Percentiles rank a stretch among this genome's conserved stretches.
These are phyloP conservation scores for Bambusicola thoracicus DNA, from an alignment of 2,113 vertebrate genomes.

Conservation along the genomic window DNA sequence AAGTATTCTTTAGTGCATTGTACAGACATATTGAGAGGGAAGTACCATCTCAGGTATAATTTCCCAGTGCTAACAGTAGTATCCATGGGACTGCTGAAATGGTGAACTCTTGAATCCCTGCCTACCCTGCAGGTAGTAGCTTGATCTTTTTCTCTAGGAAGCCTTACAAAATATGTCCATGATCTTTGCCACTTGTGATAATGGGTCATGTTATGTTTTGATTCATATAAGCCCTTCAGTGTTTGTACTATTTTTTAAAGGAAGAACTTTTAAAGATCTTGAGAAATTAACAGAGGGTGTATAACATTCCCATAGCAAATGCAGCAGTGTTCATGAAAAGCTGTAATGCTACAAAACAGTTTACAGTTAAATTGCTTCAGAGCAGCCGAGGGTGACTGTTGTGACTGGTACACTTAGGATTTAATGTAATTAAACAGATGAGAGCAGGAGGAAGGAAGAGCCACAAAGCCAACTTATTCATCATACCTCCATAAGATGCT, in stretches of 20 bases:
- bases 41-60: not conserved
- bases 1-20: not conserved
- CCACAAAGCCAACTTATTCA: not conserved
- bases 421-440: not conserved
- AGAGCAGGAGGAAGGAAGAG: not conserved
- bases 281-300: not conserved
- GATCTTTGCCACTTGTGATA: not conserved
- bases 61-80: not conserved
- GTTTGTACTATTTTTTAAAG: not conserved
- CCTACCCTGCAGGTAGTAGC: not conserved
- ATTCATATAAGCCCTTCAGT: not conserved
- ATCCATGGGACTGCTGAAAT: not conserved
- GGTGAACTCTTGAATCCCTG: not conserved
- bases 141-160: not conserved
- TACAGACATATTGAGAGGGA: not conserved
- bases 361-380: not conserved
- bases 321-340: not conserved
- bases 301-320: not conserved
- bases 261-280: not conserved
- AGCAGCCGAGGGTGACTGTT: not conserved
- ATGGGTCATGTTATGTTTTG: rapidly evolving
- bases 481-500: not conserved
- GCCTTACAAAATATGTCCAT: not conserved
- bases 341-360: not conserved
- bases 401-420: not conserved